A percentile compares a stretch with the other conserved stretches of the same genome.
Conservation (phyloP, 2,113 vertebrate species). For the Muntiacus reevesi region DNA sequence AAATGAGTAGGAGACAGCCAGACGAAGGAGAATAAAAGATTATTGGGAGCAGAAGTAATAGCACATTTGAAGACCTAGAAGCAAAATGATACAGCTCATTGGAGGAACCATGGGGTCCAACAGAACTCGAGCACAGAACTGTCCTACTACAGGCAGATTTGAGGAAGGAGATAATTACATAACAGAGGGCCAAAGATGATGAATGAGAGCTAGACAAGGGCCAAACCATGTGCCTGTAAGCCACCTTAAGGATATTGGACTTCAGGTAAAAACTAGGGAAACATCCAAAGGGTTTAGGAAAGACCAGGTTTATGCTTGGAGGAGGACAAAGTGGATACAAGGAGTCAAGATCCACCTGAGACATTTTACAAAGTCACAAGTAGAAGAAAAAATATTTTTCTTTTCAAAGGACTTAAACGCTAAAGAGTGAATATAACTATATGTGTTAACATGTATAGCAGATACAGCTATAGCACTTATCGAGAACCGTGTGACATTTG, state of each 20-base stretch:
- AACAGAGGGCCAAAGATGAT: not conserved
- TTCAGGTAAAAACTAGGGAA: not conserved
- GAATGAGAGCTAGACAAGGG: not conserved
- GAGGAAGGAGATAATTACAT: not conserved
- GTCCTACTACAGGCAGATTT: not conserved
- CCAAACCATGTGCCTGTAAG: not conserved
- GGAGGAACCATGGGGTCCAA: not conserved
- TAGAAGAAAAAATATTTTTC: not conserved
- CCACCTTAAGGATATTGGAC: not conserved
- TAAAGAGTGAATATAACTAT: not conserved
- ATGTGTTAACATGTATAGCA: not conserved
- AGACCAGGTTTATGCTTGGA: not conserved
- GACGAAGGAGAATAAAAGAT: not conserved
- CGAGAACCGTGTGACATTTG: not conserved
- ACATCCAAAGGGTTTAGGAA: not conserved
- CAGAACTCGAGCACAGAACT: not conserved
- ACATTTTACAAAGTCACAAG: not conserved
- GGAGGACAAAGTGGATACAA: not conserved
- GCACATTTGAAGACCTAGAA: not conserved
- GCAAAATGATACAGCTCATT: not conserved
- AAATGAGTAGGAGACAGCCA: not conserved
- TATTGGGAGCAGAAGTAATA: not conserved
- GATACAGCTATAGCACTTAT: not conserved
- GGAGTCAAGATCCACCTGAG: not conserved
- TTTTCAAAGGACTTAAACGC: not conserved